A percentile compares a stretch with the other conserved stretches of the same genome.
These are phyloP conservation scores for Mesochorus sp. DNA, from an alignment of 2,888 invertebrate species.

Conservation along the genomic window DNA sequence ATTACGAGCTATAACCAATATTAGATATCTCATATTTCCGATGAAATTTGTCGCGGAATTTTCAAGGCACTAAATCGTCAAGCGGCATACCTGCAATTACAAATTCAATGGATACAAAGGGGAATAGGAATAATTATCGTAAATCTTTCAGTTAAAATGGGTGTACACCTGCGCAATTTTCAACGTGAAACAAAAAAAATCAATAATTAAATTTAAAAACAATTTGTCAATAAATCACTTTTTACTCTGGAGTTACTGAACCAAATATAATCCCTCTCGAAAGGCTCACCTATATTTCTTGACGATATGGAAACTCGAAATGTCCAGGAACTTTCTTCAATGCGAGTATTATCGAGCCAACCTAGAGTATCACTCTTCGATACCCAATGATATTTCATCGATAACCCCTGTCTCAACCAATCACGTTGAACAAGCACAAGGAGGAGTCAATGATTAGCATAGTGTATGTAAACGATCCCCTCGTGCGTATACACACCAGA, in stretches of 20 bases:
- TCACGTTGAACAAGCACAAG: background rate
- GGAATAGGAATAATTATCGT: too few species aligned
- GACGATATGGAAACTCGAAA: background rate
- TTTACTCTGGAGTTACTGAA: too few species aligned
- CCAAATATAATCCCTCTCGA: background rate
- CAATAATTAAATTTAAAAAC: too few species aligned
- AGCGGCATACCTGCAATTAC: background rate
- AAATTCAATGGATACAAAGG: too few species aligned
- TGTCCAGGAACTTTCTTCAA: background rate
- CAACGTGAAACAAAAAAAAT: too few species aligned
- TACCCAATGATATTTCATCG: background rate
- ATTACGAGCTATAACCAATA: background rate
- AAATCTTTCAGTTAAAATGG: background rate
- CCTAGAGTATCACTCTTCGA: background rate
- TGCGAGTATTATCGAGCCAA: background rate
- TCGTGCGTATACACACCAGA: background rate
- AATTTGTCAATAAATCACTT: too few species aligned
- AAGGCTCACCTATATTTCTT: background rate
- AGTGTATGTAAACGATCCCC: background rate
- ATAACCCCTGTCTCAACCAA: slow-evolving; percentile 12
- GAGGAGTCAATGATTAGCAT: slow-evolving; percentile 30
- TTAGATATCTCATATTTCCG: background rate
- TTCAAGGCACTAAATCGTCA: background rate
- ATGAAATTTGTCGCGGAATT: slow-evolving; percentile 16
- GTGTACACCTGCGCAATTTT: too few species aligned